phyloP scores from a whole-genome alignment of 2,797 vertebrate species.

The Buphagus erythrorhynchus region DNA sequence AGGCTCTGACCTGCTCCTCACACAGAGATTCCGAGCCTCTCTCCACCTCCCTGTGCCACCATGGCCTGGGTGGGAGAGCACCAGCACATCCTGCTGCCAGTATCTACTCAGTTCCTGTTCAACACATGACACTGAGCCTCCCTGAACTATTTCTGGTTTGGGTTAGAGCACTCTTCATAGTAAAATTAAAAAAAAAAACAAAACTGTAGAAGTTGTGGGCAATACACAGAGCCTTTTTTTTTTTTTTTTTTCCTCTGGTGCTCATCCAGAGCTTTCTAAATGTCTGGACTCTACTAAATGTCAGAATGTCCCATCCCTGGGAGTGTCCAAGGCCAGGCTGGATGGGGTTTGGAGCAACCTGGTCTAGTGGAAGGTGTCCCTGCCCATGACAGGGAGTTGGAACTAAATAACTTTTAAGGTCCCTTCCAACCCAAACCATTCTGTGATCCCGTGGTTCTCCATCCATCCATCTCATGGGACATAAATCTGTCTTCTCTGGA shows the following conservation, averaged over 20 bases:
- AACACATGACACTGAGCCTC: rapidly evolving
- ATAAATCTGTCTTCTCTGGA: background rate
- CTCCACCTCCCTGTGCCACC: background rate
- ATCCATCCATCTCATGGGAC: background rate
- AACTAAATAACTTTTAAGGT: background rate
- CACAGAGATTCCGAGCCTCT: rapidly evolving
- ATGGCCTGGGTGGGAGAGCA: background rate
- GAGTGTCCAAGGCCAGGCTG: background rate
- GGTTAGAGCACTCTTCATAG: background rate
- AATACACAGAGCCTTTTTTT: rapidly evolving
- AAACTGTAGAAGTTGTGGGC: background rate
- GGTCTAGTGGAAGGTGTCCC: background rate
- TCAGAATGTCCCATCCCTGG: background rate
- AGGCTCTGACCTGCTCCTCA: background rate
- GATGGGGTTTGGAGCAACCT: background rate
- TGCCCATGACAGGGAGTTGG: background rate
- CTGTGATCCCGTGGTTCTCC: background rate
- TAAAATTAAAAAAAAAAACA: no score
- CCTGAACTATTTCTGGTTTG: background rate
- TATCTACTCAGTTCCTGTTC: background rate
- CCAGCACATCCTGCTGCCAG: background rate
- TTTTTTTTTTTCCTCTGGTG: background rate
- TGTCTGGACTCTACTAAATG: background rate
- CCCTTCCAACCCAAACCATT: background rate
- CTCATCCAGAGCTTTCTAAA: background rate